phyloP scores from a whole-genome alignment of 2,113 vertebrate genomes.

The Pao palembangensis region DNA sequence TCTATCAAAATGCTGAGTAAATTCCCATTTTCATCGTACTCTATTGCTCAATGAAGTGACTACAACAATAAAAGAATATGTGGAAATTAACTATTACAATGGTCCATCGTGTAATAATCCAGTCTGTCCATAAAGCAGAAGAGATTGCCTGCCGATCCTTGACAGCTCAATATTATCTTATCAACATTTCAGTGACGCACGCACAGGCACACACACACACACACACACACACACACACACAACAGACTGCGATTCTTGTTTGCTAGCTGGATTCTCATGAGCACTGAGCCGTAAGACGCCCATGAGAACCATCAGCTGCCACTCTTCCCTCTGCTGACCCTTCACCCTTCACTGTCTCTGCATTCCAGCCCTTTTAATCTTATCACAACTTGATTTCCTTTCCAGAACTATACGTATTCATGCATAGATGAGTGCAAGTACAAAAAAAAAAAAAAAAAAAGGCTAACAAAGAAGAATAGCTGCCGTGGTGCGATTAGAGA shows the following conservation, averaged over 20 bases:
- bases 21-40: not conserved
- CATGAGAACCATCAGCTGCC: slow-evolving; percentile 33
- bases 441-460: not conserved
- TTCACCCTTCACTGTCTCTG: slow-evolving; percentile 24
- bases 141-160: slow-evolving; percentile 57
- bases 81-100: slow-evolving; percentile 4
- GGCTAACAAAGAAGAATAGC: slow-evolving; percentile 21
- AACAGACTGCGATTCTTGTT: slow-evolving; percentile 12
- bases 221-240: not conserved
- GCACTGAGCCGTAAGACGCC: slow-evolving; percentile 15
- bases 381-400: slow-evolving; percentile 41
- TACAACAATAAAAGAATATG: slow-evolving; percentile 1
- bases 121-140: slow-evolving; percentile 14
- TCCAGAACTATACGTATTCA: slow-evolving; percentile 22
- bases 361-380: slow-evolving; percentile 23
- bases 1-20: not conserved
- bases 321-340: slow-evolving; percentile 36
- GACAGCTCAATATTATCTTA: slow-evolving; percentile 63
- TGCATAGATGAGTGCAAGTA: slow-evolving; percentile 16
- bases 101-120: slow-evolving; percentile 12
- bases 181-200: slow-evolving; percentile 15
- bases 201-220: not conserved
- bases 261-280: not conserved
- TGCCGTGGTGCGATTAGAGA: slow-evolving; percentile 19
- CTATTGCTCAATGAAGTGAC: not conserved